A percentile compares a stretch with the other conserved stretches of the same genome.
Conservation (phyloP, 2,797 vertebrate species). For the Syngnathus rostellatus region DNA sequence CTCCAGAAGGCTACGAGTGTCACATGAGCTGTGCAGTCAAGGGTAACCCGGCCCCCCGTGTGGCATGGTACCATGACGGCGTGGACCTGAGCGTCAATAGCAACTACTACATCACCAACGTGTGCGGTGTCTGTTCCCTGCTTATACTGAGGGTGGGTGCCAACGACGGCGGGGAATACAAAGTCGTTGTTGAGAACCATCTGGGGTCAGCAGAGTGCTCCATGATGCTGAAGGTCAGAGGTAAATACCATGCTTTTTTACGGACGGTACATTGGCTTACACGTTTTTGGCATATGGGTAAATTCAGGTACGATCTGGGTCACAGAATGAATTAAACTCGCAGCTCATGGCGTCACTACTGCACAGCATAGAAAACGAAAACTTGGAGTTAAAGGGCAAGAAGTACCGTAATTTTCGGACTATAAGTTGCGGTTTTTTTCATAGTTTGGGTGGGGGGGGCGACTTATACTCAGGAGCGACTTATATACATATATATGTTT, state of each 20-base stretch:
- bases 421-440: no score
- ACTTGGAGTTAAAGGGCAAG: no score
- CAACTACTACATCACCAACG: conserved; percentile 72
- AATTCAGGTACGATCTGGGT: no score
- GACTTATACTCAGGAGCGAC: no score
- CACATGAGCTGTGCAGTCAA: conserved; percentile 81
- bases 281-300: no score
- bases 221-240: conserved; percentile 74
- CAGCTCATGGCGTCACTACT: no score
- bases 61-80: conserved; percentile 79
- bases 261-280: no score
- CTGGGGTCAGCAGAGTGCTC: conserved; percentile 69
- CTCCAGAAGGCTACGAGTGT: conserved; percentile 77
- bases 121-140: conserved; percentile 84
- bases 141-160: conserved; percentile 68
- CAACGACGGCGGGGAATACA: conserved; percentile 76
- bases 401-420: no score
- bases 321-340: no score
- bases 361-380: no score
- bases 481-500: no score
- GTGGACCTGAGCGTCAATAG: conserved; percentile 72
- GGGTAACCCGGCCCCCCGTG: conserved; percentile 72
- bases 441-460: no score
- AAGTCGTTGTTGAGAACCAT: conserved; percentile 70
- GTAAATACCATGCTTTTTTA: conserved; percentile 37